Conservation (phyloP, 92 coral and sea anemone species). For the Heteractis magnifica region DNA sequence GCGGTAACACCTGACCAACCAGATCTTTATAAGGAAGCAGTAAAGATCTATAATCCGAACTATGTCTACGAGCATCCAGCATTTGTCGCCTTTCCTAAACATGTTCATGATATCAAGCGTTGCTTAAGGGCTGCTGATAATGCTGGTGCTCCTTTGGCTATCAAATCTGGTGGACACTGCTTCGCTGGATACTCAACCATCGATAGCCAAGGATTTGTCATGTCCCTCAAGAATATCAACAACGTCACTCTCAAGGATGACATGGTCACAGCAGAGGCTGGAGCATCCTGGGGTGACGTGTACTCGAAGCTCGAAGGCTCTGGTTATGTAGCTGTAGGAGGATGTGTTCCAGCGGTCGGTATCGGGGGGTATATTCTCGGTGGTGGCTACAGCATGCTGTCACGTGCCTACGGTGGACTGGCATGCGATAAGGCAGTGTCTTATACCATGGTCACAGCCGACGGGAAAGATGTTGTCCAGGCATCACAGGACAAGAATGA, state of each 20-base stretch:
- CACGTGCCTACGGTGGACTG: conserved; percentile 80
- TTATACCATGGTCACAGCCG: conserved; percentile 83
- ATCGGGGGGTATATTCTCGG: conserved; percentile 86
- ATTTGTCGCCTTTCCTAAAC: conserved; percentile 76
- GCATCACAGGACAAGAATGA: conserved; percentile 59
- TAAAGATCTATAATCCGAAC: conserved; percentile 72
- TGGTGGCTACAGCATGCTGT: conserved; percentile 89
- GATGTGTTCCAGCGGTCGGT: conserved; percentile 84
- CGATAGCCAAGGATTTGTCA: conserved; percentile 78
- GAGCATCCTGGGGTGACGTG: conserved; percentile 80
- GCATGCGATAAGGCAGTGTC: conserved; percentile 75
- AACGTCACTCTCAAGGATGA: conserved; percentile 40
- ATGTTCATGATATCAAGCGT: conserved; percentile 64
- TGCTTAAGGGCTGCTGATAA: conserved; percentile 60
- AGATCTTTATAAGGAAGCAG: conserved; percentile 61
- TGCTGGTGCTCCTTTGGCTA: conserved; percentile 56
- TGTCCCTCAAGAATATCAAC: conserved; percentile 65
- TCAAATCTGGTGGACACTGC: conserved; percentile 84
- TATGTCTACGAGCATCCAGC: conserved; percentile 72
- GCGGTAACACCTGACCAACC: conserved; percentile 71
- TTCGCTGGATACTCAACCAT: conserved; percentile 83
- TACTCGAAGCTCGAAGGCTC: conserved; percentile 60
- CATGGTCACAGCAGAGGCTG: conserved; percentile 49
- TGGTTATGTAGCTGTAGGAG: conserved; percentile 76
- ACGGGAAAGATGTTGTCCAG: conserved; percentile 54